Percentiles rank a stretch among this genome's conserved stretches.
Conservation (phyloP, 2,797 vertebrate species). For the Sebastiscus tertius region DNA sequence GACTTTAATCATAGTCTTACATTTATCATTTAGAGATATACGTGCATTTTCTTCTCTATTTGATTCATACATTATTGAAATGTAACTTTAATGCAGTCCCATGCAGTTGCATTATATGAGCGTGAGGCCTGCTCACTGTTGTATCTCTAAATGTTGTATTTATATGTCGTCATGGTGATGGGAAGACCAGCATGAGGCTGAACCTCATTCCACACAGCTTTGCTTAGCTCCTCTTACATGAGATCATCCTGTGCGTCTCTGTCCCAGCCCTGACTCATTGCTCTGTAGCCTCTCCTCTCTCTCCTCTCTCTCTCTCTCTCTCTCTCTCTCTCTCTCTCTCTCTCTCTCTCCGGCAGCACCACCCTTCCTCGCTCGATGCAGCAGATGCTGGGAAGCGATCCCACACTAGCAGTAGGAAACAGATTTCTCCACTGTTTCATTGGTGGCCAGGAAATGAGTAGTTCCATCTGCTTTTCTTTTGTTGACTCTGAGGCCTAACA, state of each 20-base stretch:
- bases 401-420: slow-evolving; percentile 56
- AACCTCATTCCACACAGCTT: slow-evolving; percentile 72
- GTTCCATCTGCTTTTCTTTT: slow-evolving; percentile 20
- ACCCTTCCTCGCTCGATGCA: slow-evolving; percentile 53
- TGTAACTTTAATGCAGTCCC: background rate
- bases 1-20: background rate
- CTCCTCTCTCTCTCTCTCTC: slow-evolving; percentile 34
- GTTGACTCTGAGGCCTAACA: background rate
- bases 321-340: slow-evolving; percentile 39
- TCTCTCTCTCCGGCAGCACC: slow-evolving; percentile 59
- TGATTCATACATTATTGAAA: background rate
- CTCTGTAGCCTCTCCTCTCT: slow-evolving; percentile 60
- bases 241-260: slow-evolving; percentile 77
- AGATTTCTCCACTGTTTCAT: slow-evolving; percentile 42
- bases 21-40: background rate
- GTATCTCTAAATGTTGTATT: slow-evolving; percentile 64
- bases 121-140: slow-evolving; percentile 24
- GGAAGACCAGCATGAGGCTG: slow-evolving; percentile 64
- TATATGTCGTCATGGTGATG: slow-evolving; percentile 79
- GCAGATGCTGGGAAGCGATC: slow-evolving; percentile 73
- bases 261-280: slow-evolving; percentile 70
- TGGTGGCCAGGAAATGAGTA: slow-evolving; percentile 21
- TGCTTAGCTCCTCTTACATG: slow-evolving; percentile 75
- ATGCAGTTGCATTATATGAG: background rate
- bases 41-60: background rate